Conservation (phyloP, 2,113 vertebrate genomes). For the Lonchura striata region DNA sequence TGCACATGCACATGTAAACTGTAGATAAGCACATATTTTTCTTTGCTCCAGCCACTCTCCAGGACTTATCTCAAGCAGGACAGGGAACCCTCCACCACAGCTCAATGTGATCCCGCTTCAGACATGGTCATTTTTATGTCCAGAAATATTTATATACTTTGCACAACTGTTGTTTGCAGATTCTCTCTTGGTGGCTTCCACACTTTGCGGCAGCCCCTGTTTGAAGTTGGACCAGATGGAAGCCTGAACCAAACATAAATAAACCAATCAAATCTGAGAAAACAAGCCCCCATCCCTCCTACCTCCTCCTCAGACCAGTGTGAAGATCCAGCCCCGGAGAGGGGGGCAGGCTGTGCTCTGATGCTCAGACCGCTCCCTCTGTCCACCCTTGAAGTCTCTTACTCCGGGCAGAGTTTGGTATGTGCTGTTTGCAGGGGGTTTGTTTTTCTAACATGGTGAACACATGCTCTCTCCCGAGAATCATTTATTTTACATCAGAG, state of each 20-base stretch:
- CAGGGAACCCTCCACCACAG: background rate
- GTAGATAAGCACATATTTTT: background rate
- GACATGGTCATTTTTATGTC: slow-evolving; percentile 49
- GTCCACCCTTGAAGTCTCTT: slow-evolving; percentile 62
- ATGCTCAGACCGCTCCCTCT: slow-evolving; percentile 48
- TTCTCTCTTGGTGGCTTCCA: slow-evolving; percentile 68
- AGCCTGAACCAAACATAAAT: slow-evolving; percentile 81
- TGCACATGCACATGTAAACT: slow-evolving; percentile 17
- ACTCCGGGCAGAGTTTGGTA: slow-evolving; percentile 57
- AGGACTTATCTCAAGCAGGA: slow-evolving; percentile 34
- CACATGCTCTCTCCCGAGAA: slow-evolving; percentile 86
- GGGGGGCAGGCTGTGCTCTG: slow-evolving; percentile 48
- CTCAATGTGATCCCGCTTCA: background rate
- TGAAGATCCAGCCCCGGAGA: slow-evolving; percentile 12
- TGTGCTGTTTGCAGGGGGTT: slow-evolving; percentile 65
- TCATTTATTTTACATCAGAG: slow-evolving; percentile 85
- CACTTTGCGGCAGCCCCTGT: slow-evolving; percentile 39
- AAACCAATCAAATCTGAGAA: slow-evolving; percentile 88
- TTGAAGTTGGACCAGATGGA: slow-evolving; percentile 78
- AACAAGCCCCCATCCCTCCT: slow-evolving; percentile 77
- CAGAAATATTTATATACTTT: slow-evolving; percentile 68
- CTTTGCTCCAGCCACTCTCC: background rate
- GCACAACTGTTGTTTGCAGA: slow-evolving; percentile 51
- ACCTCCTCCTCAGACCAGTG: slow-evolving; percentile 58
- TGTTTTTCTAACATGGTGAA: slow-evolving; percentile 92